Conservation (phyloP, 92 coral and sea anemone genomes). For the Porites cylindrica region DNA sequence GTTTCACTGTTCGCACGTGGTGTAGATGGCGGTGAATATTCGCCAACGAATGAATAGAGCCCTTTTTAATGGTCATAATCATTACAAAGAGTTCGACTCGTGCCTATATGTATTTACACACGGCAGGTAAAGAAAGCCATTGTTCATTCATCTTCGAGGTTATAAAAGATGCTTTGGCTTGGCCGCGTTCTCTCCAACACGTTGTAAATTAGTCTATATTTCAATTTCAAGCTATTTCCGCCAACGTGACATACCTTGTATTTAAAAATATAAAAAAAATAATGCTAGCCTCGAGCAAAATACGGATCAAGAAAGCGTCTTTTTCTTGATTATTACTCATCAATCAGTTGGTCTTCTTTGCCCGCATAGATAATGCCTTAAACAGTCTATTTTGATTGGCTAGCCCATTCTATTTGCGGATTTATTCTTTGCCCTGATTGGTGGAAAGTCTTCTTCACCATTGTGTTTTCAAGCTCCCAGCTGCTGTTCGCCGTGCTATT, state of each 20-base stretch:
- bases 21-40: slow-evolving; percentile 36
- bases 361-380: slow-evolving; percentile 46
- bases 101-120: slow-evolving; percentile 66
- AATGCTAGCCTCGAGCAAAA: neutral
- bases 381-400: slow-evolving; percentile 58
- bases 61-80: slow-evolving; percentile 61
- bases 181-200: neutral
- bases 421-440: slow-evolving; percentile 56
- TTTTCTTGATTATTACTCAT: slow-evolving; percentile 22
- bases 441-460: slow-evolving; percentile 16
- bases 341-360: slow-evolving; percentile 40
- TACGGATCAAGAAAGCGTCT: neutral
- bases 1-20: slow-evolving; percentile 45
- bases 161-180: slow-evolving; percentile 23
- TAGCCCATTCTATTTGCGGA: slow-evolving; percentile 27
- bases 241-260: neutral
- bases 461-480: slow-evolving; percentile 54
- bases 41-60: slow-evolving; percentile 48
- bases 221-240: neutral
- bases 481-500: slow-evolving; percentile 45
- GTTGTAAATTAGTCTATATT: neutral
- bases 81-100: slow-evolving; percentile 64
- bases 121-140: slow-evolving; percentile 72
- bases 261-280: neutral
- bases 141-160: slow-evolving; percentile 32